These are phyloP conservation scores for Drosophila koepferae DNA, from an alignment of 2,888 invertebrate species.

Conservation along the genomic window DNA sequence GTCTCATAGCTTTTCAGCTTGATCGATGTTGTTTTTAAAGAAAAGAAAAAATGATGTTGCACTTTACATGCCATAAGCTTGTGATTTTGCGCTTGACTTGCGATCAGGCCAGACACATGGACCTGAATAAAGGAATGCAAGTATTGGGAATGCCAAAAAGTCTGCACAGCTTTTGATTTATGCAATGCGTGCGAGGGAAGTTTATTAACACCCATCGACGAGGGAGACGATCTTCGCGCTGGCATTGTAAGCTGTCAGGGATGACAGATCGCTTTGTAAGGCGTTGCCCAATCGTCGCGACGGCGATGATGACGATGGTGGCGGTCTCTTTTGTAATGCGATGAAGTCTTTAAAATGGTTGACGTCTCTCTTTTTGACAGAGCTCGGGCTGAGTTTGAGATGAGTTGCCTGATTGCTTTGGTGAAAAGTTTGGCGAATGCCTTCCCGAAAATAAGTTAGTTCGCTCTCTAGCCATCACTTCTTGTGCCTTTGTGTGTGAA, in stretches of 20 bases:
- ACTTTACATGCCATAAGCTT: constrained; percentile 50
- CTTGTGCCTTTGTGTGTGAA: constrained; percentile 65
- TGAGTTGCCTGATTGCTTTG: constrained; percentile 44
- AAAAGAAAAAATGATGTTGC: constrained; percentile 55
- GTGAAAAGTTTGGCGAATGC: constrained; percentile 36
- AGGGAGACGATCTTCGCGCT: constrained; percentile 20
- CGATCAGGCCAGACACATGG: constrained; percentile 13
- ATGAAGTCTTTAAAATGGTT: constrained; percentile 63
- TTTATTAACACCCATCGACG: constrained; percentile 63
- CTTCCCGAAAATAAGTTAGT: constrained; percentile 26
- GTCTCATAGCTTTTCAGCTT: constrained; percentile 28
- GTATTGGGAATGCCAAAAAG: constrained; percentile 19
- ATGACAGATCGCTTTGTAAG: constrained; percentile 72
- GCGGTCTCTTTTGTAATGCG: constrained; percentile 38
- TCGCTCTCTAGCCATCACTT: constrained; percentile 10
- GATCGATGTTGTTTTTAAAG: constrained; percentile 61
- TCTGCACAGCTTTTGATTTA: constrained; percentile 70
- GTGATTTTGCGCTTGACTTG: constrained; percentile 61
- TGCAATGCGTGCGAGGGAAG: constrained; percentile 38
- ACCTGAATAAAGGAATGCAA: constrained; percentile 9
- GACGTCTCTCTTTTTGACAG: constrained; percentile 41
- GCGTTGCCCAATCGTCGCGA: constrained; percentile 48
- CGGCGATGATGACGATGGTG: constrained; percentile 20
- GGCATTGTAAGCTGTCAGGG: constrained; percentile 71
- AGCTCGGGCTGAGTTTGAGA: constrained; percentile 30